Percentiles rank a stretch among this genome's conserved stretches.
phyloP scores from a whole-genome alignment of 2,888 invertebrate species.

The Ctenicera cuprea region DNA sequence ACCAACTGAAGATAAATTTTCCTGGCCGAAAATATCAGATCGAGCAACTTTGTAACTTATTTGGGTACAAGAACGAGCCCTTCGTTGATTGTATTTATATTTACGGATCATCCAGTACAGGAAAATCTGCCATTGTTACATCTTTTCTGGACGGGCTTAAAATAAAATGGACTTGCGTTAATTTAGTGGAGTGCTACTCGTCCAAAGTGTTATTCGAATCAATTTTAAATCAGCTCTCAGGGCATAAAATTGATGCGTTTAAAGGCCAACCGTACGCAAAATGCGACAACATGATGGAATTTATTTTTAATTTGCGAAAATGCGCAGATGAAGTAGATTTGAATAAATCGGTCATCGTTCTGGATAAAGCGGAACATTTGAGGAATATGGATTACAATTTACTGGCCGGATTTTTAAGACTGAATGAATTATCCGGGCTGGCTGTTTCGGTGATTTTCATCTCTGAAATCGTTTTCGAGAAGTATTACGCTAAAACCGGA shows the following conservation, averaged over 20 bases:
- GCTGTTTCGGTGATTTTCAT: constrained; percentile 86
- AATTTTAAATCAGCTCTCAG: constrained; percentile 78
- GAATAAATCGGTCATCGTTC: constrained; percentile 78
- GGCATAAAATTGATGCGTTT: constrained; percentile 68
- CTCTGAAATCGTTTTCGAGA: constrained; percentile 88
- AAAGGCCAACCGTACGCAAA: constrained; percentile 72
- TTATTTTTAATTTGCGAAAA: constrained; percentile 72
- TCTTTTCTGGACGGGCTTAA: constrained; percentile 76
- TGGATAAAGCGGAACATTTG: constrained; percentile 89
- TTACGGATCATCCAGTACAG: constrained; percentile 89
- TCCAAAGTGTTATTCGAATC: constrained; percentile 85
- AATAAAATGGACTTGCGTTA: constrained; percentile 80
- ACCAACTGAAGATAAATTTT: constrained; percentile 57
- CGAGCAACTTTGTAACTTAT: constrained; percentile 66
- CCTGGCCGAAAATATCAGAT: constrained; percentile 69
- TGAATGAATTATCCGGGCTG: constrained; percentile 83
- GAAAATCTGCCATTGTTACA: constrained; percentile 84
- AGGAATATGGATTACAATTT: constrained; percentile 84
- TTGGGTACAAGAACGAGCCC: constrained; percentile 75
- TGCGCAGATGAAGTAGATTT: constrained; percentile 66
- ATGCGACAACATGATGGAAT: constrained; percentile 83
- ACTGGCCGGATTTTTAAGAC: constrained; percentile 81
- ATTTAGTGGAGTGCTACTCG: constrained; percentile 89
- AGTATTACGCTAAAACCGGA: constrained; percentile 83
- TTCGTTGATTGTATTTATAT: constrained; percentile 84